These are phyloP conservation scores for Enteromius fasciolatus DNA, from an alignment of 2,797 vertebrate species.

Conservation along the genomic window DNA sequence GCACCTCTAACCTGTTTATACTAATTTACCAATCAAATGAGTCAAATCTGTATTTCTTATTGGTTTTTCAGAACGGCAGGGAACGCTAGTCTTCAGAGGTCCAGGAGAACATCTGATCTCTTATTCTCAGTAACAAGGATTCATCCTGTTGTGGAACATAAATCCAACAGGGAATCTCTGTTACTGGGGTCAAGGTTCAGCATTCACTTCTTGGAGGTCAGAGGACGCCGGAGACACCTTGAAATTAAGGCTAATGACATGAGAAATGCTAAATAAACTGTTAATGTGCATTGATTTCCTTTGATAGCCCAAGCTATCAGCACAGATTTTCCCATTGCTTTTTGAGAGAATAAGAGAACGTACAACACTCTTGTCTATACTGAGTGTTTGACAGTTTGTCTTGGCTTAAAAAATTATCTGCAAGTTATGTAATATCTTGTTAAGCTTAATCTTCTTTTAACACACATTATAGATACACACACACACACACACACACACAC, in stretches of 20 bases:
- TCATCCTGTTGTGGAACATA: conserved; percentile 69
- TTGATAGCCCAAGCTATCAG: not conserved
- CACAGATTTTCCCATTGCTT: not conserved
- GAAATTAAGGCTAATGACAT: conserved; percentile 10
- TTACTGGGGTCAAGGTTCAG: conserved; percentile 64
- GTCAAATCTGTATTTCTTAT: not conserved
- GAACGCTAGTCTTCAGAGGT: not conserved
- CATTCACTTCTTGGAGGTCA: not conserved
- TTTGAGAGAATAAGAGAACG: not conserved
- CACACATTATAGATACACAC: no score
- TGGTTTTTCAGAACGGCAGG: not conserved
- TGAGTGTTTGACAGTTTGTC: not conserved
- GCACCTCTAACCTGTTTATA: not conserved
- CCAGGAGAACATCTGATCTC: conserved; percentile 54
- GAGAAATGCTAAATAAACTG: not conserved
- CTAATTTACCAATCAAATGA: not conserved
- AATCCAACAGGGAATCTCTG: conserved; percentile 65
- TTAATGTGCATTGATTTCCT: conserved; percentile 3
- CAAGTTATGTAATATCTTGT: not conserved
- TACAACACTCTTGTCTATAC: not conserved
- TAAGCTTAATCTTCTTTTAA: no score
- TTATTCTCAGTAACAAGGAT: conserved; percentile 76
- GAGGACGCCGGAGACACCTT: not conserved
- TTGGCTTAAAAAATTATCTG: not conserved
- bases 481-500: no score